Base-by-base conservation (phyloP, 2,113 vertebrate species). In the Lasiurus cinereus region DNA sequence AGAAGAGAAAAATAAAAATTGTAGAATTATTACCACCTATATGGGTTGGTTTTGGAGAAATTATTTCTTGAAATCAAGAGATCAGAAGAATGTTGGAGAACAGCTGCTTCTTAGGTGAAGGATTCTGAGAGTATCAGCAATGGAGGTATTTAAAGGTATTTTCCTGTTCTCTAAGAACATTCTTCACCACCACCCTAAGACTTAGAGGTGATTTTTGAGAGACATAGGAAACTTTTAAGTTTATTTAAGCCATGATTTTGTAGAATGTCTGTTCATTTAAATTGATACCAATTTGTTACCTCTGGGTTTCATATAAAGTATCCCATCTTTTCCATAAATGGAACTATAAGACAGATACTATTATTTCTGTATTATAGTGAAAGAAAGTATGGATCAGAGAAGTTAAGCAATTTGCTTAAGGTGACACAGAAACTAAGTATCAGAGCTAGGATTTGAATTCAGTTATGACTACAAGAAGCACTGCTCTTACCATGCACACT, bases 201-300 rank as follows among this genome's bases (percentile, higher is more conserved):
- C 18, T 5, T 94, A 88, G 18, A 77, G 13, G 9, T 91, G 78
- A 86, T 36, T 80, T 92, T 76, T 76, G 52, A 80, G 29, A 76
- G 50, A 27, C 1, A 22, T 29, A 83, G 43, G 33, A 39, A 83
- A 70, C 1, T 72, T 94, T 86, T 59, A 18, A 83, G 78, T 66
- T 39, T 88, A 48, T 78, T 90, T 72, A 86, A 96, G 62, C 15
- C 24, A 11, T 31, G 22, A 31, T 82, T 77, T 62, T 77, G 27
- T 39, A 88, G 6, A 31, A 64, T 36, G 3, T 48, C 15, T 52
- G 24, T 69, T 74, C 4, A 36, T 56, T 74, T 90, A 62, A 70
- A 74, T 24, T 90, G 67, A 93, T 10, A 72, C 24, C 36, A 67
- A 52, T n/a, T 36, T 93, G 12, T 54, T 73, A 82, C 27, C 14